A percentile compares a stretch with the other conserved stretches of the same genome.
Conservation (phyloP, 1,140 invertebrate genomes). For the Papilio aristodemus region DNA sequence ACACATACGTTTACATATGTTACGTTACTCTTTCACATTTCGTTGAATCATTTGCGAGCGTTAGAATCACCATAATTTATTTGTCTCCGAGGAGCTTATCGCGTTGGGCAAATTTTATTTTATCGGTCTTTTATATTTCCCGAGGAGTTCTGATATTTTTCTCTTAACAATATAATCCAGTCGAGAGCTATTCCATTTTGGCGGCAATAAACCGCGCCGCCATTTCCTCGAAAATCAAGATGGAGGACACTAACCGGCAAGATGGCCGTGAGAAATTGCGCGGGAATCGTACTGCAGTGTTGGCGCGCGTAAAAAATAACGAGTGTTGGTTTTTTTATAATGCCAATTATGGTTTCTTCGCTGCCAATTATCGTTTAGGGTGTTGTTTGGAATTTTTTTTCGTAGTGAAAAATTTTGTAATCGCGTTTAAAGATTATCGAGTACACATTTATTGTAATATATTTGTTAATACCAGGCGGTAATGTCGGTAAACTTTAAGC, state of each 20-base stretch:
- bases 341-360: slow-evolving; percentile 17
- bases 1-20: no score
- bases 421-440: background rate
- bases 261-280: slow-evolving; percentile 44
- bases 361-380: slow-evolving; percentile 20
- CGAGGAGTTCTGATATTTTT: background rate
- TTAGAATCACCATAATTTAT: background rate
- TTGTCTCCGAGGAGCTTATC: background rate
- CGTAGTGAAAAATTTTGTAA: background rate
- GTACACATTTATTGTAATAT: background rate
- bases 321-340: slow-evolving; percentile 24
- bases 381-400: slow-evolving; percentile 10
- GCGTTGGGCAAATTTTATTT: slow-evolving; percentile 11
- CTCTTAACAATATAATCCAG: slow-evolving; percentile 26
- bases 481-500: background rate
- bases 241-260: background rate
- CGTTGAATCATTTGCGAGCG: background rate
- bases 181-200: slow-evolving; percentile 15
- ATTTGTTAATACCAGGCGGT: background rate
- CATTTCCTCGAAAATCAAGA: slow-evolving; percentile 20
- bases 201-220: slow-evolving; percentile 17
- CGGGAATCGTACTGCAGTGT: slow-evolving; percentile 47
- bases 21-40: background rate
- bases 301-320: slow-evolving; percentile 21
- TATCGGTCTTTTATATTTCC: slow-evolving; percentile 9